Evolutionary conservation across 2,113 vertebrate species (phyloP).

Genomic region (Cranoglanis bouderius): DNA sequence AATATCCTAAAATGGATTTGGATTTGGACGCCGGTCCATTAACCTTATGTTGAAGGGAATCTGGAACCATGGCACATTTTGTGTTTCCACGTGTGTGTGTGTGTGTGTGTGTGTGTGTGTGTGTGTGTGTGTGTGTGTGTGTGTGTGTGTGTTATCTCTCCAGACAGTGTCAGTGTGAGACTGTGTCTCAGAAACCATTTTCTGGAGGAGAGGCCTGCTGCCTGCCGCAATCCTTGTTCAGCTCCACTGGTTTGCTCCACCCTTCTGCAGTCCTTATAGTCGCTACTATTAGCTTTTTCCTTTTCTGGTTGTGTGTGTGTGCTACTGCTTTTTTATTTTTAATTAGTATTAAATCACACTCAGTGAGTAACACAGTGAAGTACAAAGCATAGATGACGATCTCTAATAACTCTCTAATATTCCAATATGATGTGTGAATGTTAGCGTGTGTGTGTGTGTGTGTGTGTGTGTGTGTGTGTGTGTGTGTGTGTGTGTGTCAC

Average conservation of each 20-base stretch:
- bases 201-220: constrained; percentile 51
- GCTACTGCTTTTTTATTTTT: background rate
- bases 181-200: constrained; percentile 28
- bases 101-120: constrained; percentile 36
- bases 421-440: background rate
- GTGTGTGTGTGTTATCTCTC: background rate
- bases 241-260: constrained; percentile 58
- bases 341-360: background rate
- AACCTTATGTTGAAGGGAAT: background rate
- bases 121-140: constrained; percentile 1
- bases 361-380: background rate
- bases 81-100: background rate
- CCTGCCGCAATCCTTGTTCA: constrained; percentile 57
- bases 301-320: background rate
- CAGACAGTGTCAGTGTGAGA: constrained; percentile 6
- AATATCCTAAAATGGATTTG: background rate
- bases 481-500: background rate
- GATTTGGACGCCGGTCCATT: background rate
- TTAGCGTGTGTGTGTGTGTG: background rate
- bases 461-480: background rate
- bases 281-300: constrained; percentile 31
- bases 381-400: background rate
- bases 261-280: constrained; percentile 52
- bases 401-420: background rate
- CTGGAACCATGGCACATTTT: constrained; percentile 9